Percentiles rank a stretch among this genome's conserved stretches.
Conservation (phyloP, 2,888 invertebrate genomes). For the Eretmocerus hayati region DNA sequence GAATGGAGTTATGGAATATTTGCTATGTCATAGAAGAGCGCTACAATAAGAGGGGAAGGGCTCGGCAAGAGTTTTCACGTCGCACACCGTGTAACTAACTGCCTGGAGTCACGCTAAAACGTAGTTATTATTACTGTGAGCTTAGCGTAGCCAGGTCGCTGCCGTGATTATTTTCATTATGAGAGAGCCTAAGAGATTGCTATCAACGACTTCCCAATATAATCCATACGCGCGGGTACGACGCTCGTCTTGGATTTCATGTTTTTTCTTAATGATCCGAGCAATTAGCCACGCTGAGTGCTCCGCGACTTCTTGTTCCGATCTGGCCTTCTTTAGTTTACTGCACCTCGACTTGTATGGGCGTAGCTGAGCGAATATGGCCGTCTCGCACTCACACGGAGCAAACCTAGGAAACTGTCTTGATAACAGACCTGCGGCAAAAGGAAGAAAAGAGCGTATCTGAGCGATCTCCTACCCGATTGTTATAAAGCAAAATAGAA, state of each 20-base stretch:
- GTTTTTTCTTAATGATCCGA: slow-evolving; percentile 48
- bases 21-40: no score
- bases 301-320: slow-evolving; percentile 41
- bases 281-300: slow-evolving; percentile 48
- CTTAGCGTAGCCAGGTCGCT: slow-evolving; percentile 16
- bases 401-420: background rate
- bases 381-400: background rate
- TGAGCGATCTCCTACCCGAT: background rate
- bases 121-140: slow-evolving; percentile 29
- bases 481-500: background rate
- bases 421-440: slow-evolving; percentile 6
- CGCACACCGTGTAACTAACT: slow-evolving; percentile 23
- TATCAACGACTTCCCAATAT: slow-evolving; percentile 42
- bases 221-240: slow-evolving; percentile 27
- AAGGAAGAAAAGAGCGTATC: slow-evolving; percentile 1
- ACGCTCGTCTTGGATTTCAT: slow-evolving; percentile 40
- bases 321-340: slow-evolving; percentile 13
- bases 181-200: slow-evolving; percentile 35
- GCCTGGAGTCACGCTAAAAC: slow-evolving; percentile 24
- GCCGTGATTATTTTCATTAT: slow-evolving; percentile 47
- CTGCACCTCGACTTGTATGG: slow-evolving; percentile 10
- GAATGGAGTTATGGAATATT: no score
- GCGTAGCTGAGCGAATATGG: background rate
- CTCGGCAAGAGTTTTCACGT: slow-evolving; percentile 15
- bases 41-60: slow-evolving; percentile 15